Evolutionary conservation across 2,888 invertebrate genomes (phyloP).

Genomic region (Trimorus sp.): DNA sequence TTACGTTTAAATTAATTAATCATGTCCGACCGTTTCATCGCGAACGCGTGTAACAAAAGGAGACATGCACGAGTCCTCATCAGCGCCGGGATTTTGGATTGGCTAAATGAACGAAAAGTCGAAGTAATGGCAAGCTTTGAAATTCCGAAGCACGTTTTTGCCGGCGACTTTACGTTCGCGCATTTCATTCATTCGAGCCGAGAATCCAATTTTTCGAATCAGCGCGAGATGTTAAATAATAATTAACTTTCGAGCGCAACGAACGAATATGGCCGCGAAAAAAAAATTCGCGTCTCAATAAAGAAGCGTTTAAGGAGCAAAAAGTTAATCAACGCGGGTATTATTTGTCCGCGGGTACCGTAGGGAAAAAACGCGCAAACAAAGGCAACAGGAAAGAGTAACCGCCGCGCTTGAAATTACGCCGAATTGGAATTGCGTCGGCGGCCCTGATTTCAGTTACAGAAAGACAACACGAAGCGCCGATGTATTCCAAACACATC

Average conservation of each 20-base stretch:
- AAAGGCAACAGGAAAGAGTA: neutral
- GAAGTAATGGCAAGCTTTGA: constrained; percentile 2
- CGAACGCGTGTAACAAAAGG: constrained; percentile 6
- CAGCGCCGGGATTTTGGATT: neutral
- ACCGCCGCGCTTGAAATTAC: constrained; percentile 18
- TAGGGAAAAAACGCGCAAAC: neutral
- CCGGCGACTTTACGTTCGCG: neutral
- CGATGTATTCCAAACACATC: constrained; percentile 36
- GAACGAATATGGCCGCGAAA: too few species aligned
- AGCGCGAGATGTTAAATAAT: too few species aligned
- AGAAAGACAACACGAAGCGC: constrained; percentile 10
- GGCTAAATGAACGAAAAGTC: constrained; percentile 10
- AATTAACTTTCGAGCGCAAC: too few species aligned
- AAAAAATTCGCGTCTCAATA: too few species aligned
- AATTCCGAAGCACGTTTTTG: constrained; percentile 3
- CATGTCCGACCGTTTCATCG: neutral
- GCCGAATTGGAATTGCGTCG: constrained; percentile 4
- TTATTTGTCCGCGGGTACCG: constrained; percentile 4
- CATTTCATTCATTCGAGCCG: too few species aligned
- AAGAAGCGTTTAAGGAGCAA: neutral
- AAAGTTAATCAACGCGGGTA: constrained; percentile 18
- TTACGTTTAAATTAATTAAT: neutral
- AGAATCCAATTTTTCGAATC: too few species aligned
- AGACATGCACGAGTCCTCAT: neutral
- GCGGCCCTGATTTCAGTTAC: constrained; percentile 20